phyloP scores from a whole-genome alignment of 2,797 vertebrate genomes.

The Sebastes hubbsi region DNA sequence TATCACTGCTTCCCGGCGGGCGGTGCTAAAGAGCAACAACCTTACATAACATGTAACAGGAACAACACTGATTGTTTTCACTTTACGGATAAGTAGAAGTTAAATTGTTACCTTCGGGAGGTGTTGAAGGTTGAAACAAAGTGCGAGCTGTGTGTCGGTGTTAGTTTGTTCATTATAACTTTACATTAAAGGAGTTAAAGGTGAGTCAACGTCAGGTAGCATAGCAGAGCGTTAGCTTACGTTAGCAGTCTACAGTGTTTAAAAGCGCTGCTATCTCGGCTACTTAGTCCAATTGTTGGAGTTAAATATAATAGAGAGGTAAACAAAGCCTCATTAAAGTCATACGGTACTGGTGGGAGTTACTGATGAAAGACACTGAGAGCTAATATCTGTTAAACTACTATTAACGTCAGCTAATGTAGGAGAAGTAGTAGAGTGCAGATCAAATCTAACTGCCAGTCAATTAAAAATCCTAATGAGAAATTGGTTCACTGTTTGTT shows the following conservation, averaged over 20 bases:
- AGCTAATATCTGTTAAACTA: neutral
- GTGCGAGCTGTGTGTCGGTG: rapidly evolving
- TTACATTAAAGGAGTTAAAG: neutral
- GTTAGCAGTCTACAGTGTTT: neutral
- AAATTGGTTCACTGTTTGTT: neutral
- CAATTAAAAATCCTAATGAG: neutral
- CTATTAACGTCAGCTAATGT: neutral
- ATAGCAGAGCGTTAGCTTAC: neutral
- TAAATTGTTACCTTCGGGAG: neutral
- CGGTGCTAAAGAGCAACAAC: neutral
- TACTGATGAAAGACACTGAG: neutral
- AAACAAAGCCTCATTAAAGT: no score
- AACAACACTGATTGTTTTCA: rapidly evolving
- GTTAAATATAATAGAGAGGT: neutral
- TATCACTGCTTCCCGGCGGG: neutral
- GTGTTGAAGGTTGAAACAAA: rapidly evolving
- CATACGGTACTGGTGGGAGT: no score
- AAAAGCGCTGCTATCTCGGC: neutral
- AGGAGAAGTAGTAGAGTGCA: neutral
- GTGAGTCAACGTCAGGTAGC: constrained; percentile 5
- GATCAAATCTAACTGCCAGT: neutral
- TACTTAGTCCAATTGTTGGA: neutral
- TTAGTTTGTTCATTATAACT: neutral
- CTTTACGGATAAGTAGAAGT: neutral
- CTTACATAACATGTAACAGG: constrained; percentile 3